Percentiles rank a stretch among this genome's conserved stretches.
Evolutionary conservation across 2,888 invertebrate genomes (phyloP).

Genomic region (Halictus quadricinctus): DNA sequence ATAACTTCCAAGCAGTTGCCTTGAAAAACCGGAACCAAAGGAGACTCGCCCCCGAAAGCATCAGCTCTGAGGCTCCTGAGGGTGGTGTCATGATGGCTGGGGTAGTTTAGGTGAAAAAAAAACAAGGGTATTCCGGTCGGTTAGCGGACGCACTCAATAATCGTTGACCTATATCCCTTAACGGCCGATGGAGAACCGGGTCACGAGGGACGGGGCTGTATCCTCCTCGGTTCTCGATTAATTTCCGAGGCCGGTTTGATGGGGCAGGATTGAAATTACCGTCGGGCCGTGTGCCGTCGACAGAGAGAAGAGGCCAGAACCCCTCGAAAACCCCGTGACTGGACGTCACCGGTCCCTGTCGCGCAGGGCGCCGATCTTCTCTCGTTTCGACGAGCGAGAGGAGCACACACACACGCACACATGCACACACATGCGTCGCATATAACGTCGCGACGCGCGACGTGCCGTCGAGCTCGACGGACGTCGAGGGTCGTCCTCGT

Average conservation of each 20-base stretch:
- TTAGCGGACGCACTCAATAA: constrained; percentile 23
- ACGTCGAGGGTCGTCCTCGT: constrained; percentile 47
- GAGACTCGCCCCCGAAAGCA: not conserved
- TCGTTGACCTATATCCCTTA: constrained; percentile 49
- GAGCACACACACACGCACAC: not conserved
- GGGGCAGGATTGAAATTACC: constrained; percentile 48
- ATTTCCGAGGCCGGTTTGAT: constrained; percentile 35
- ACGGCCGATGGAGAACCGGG: constrained; percentile 33
- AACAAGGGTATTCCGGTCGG: constrained; percentile 17
- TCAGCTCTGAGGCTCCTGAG: not conserved
- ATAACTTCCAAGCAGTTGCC: not conserved
- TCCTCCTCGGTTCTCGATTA: constrained; percentile 49
- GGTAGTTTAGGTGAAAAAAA: not conserved
- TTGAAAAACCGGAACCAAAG: not conserved
- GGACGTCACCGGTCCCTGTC: constrained; percentile 29
- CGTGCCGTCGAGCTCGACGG: constrained; percentile 18
- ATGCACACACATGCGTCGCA: not conserved
- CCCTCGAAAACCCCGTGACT: constrained; percentile 36
- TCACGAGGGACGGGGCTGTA: constrained; percentile 43
- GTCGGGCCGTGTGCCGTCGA: not conserved
- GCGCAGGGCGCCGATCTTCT: not conserved
- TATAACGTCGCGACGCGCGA: not conserved
- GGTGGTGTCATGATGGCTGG: not conserved
- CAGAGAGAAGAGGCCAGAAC: constrained; percentile 26
- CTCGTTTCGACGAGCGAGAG: not conserved